Evolutionary conservation across 2,797 vertebrate species (phyloP).

Genomic region (Pangasius larnaudii): DNA sequence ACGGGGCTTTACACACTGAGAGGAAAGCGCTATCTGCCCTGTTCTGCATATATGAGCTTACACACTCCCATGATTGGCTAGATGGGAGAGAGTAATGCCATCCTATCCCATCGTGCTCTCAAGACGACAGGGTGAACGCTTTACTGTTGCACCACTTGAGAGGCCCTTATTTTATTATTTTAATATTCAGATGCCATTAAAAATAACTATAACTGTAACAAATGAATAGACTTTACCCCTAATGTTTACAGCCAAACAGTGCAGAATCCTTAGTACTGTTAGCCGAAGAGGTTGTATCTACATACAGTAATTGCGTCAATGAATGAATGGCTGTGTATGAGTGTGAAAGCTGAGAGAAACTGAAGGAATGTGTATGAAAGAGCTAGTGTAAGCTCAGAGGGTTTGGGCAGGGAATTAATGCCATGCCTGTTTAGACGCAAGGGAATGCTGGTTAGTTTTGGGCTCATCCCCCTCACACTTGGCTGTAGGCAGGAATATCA

Average conservation of each 20-base stretch:
- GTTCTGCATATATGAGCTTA: neutral
- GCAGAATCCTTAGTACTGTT: too few species aligned
- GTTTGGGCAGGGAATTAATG: slow-evolving; percentile 36
- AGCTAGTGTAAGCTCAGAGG: slow-evolving; percentile 2
- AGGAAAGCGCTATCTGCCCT: neutral
- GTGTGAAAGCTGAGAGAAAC: neutral
- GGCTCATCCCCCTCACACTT: slow-evolving; percentile 9
- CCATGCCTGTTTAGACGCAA: slow-evolving; percentile 34
- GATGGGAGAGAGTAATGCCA: neutral
- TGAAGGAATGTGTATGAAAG: neutral
- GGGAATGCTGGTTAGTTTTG: slow-evolving; percentile 21
- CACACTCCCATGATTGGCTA: neutral
- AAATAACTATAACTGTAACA: neutral
- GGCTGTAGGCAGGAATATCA: slow-evolving; percentile 52
- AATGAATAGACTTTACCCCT: neutral
- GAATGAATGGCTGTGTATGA: slow-evolving; percentile 7
- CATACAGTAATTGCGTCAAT: neutral
- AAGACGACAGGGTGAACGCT: neutral
- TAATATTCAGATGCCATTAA: neutral
- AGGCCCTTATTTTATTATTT: neutral
- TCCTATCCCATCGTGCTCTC: too few species aligned
- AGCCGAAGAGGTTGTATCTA: neutral
- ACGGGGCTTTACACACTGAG: neutral
- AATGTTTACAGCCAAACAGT: too few species aligned
- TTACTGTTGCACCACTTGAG: neutral